Conservation (phyloP, 2,797 vertebrate species). For the Labroides dimidiatus region DNA sequence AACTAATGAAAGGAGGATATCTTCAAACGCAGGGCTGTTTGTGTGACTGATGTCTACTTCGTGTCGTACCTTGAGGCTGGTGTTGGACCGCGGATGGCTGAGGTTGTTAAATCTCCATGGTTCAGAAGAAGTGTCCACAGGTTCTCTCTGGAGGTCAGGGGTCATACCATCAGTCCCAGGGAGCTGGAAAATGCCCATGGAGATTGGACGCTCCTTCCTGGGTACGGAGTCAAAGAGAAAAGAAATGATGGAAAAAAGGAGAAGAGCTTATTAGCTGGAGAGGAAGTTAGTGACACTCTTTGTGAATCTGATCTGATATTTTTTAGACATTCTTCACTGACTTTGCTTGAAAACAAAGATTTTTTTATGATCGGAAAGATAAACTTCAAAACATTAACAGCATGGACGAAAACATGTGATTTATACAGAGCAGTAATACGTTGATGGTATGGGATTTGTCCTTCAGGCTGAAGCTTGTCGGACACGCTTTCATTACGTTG, state of each 20-base stretch:
- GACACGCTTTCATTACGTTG: constrained; percentile 1
- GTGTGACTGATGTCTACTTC: not conserved
- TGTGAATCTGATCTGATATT: no score
- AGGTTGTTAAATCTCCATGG: constrained; percentile 93
- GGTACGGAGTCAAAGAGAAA: constrained; percentile 15
- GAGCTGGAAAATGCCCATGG: constrained; percentile 92
- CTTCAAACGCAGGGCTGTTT: not conserved
- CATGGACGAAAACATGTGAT: no score
- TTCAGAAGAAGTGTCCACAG: constrained; percentile 87
- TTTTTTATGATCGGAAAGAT: no score
- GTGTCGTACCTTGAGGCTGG: constrained; percentile 90
- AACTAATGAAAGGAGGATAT: not conserved
- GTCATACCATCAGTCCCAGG: constrained; percentile 88
- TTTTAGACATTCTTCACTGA: no score
- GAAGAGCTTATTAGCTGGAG: not conserved
- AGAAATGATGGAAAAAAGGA: not conserved
- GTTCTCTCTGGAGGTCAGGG: constrained; percentile 87
- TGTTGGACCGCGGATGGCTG: constrained; percentile 91
- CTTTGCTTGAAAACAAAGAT: no score
- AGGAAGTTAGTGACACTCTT: not conserved
- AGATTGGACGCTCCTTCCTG: constrained; percentile 96
- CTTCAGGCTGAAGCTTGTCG: no score
- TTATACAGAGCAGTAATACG: no score
- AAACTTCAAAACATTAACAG: no score
- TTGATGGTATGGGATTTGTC: no score